Base-by-base conservation (phyloP, 2,888 invertebrate genomes). In the Drosophila macrospina region DNA sequence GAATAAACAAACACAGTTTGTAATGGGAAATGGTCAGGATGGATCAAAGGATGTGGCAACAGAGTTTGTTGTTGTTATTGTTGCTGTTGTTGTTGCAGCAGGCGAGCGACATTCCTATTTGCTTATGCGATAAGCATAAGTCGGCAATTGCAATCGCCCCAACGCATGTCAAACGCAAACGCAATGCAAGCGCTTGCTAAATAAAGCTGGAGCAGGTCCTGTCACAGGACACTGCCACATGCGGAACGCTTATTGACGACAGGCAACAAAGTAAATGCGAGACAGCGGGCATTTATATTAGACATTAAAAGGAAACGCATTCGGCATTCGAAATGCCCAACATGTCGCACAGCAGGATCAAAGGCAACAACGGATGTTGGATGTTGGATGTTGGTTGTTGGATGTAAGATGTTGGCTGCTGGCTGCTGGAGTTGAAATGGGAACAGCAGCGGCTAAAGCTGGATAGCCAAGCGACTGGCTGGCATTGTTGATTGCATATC, bases 261-360 rank as follows among this genome's bases (percentile, higher is more conserved):
- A 61, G 67, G 32, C 57, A 42, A 69, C 71, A 69, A 65, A 79
- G 85, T 65, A 76, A 74, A 83, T 82, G 69, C 77, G 69, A 78
- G 74, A 76, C 70, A 86, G 72, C 76, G 88, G 77, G 74, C 70
- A 88, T 86, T 86, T 86, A 77, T 82, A 89, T 86, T 88, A 80
- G 66, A 77, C 75, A 82, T 86, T 89, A 86, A 88, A 61, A 84
- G 78, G 67, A 74, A 67, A 62, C 63, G 69, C 77, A 83, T 86
- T 88, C 76, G 62, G 69, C 74, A 83, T 88, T 82, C 71, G 60
- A 68, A 63, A 83, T 87, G 76, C 88, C 54, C 83, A 73, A 66
- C 83, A 79, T 83, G 82, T 74, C 69, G 59, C 69, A 54, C 51
- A 54, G 48, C 67, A 56, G 67, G 41, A 64, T 45, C 63, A 55